Conservation (phyloP, 2,113 vertebrate species). For the Ctenomys sociabilis region DNA sequence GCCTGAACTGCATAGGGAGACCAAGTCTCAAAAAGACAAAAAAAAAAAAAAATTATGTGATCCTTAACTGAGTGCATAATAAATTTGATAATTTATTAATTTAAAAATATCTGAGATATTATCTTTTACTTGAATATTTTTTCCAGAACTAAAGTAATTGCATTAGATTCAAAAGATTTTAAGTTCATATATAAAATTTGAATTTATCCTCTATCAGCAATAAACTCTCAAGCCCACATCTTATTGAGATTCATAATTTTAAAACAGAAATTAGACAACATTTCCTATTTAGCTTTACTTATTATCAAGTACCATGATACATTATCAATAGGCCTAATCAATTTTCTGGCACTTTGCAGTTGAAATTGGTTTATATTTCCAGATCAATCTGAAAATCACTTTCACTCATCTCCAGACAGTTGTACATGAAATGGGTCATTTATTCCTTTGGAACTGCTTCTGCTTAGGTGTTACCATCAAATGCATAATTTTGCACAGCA, state of each 20-base stretch:
- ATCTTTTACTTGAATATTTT: not conserved
- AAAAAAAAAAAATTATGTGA: not conserved
- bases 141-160: not conserved
- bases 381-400: not conserved
- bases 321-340: not conserved
- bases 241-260: not conserved
- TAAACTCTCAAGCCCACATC: not conserved
- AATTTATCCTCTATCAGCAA: not conserved
- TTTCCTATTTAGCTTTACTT: not conserved
- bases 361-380: not conserved
- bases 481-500: not conserved
- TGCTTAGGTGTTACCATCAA: not conserved
- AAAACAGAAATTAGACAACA: not conserved
- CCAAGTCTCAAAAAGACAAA: no score
- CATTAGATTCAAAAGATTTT: not conserved
- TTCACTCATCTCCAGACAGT: not conserved
- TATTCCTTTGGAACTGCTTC: not conserved
- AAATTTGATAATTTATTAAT: not conserved
- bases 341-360: not conserved
- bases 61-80: not conserved
- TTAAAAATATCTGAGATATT: not conserved
- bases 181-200: not conserved
- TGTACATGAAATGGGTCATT: not conserved
- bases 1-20: no score
- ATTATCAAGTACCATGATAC: not conserved